A percentile compares a stretch with the other conserved stretches of the same genome.
phyloP scores from a whole-genome alignment of 2,888 invertebrate species.

The Steinernema hermaphroditum region DNA sequence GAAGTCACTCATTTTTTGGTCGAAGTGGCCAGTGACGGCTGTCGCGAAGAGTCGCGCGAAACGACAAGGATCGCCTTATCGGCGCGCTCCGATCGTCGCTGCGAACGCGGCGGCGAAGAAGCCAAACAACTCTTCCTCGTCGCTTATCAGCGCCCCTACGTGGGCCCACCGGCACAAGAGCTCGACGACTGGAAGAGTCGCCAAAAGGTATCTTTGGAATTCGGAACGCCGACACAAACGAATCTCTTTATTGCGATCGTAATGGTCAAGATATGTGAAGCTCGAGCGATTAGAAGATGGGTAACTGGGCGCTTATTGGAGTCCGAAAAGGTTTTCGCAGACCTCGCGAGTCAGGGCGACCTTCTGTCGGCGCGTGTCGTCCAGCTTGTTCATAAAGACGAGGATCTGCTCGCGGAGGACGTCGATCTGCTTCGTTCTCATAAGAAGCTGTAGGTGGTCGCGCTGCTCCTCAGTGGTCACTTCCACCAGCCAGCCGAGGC shows the following conservation, averaged over 20 bases:
- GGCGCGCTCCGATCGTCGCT: background rate
- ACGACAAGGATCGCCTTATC: slow-evolving; percentile 4
- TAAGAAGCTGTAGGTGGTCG: slow-evolving; percentile 12
- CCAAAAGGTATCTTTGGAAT: too few relatives aligned
- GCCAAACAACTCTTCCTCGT: slow-evolving; percentile 20
- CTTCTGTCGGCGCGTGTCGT: background rate
- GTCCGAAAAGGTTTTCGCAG: slow-evolving; percentile 23
- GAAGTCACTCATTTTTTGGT: background rate
- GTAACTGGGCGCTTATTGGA: background rate
- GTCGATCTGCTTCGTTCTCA: slow-evolving; percentile 21
- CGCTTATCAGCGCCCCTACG: slow-evolving; percentile 6
- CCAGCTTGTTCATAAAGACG: slow-evolving; percentile 26
- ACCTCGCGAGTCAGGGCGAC: slow-evolving; percentile 18
- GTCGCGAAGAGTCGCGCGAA: slow-evolving; percentile 19
- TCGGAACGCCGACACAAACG: background rate
- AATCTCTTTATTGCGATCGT: slow-evolving; percentile 15
- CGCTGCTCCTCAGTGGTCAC: slow-evolving; percentile 49
- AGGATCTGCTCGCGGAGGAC: slow-evolving; percentile 30
- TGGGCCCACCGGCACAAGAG: too few relatives aligned
- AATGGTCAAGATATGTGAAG: background rate
- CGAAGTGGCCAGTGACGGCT: background rate
- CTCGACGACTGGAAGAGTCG: too few relatives aligned
- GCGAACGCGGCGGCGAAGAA: slow-evolving; percentile 4
- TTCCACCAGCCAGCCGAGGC: slow-evolving; percentile 53
- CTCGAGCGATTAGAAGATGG: background rate